Evolutionary conservation across 2,888 invertebrate species (phyloP), one percentile per base, ranked within the genome.

Genomic region (Hipparchia semele): DNA sequence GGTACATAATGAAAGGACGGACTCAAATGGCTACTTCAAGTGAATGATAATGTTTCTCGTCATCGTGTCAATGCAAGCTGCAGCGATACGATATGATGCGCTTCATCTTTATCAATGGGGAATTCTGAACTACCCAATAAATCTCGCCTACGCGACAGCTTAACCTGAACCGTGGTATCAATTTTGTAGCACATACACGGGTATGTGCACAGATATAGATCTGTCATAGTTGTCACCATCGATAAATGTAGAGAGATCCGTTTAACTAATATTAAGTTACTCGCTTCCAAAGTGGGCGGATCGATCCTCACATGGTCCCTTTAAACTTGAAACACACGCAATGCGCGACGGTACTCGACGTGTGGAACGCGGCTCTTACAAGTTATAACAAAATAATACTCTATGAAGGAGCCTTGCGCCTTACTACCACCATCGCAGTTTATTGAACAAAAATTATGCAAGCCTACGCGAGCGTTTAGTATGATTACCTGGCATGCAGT

Each of bases 221-320:
- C 45, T 46, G 45, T 62, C 62, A 49, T 8, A 13, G 62, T 46
- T 62, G 46, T 13, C 62, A 62, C 62, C 46, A 49, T 46, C 46
- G n/a, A 62, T 46, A 62, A 49, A 62, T 62, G 46, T 62, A 62
- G 62, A 5, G 62, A 46, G 46, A 62, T 46, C 46, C 45, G 1
- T 23, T 23, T 23, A 45, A 49, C 6, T 49, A 12, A 61, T 45
- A n/a, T 12, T 8, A 62, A 62, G 8, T 13, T 13, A 49, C 33
- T n/a, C 33, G 6, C 39, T 60, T 39, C 39, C 7, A 61, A 61
- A 61, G 60, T 61, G 3, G 60, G 45, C 12, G 13, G 8, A 12
- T 12, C 12, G 12, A 53, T 5, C 12, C 39, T 39, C 39, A 39
- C 39, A 39, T 5, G 39, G 5, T 39, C 0, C 53, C 12, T 12